Evolutionary conservation across 2,113 vertebrate genomes (phyloP).

Genomic region (Fregata magnificens): DNA sequence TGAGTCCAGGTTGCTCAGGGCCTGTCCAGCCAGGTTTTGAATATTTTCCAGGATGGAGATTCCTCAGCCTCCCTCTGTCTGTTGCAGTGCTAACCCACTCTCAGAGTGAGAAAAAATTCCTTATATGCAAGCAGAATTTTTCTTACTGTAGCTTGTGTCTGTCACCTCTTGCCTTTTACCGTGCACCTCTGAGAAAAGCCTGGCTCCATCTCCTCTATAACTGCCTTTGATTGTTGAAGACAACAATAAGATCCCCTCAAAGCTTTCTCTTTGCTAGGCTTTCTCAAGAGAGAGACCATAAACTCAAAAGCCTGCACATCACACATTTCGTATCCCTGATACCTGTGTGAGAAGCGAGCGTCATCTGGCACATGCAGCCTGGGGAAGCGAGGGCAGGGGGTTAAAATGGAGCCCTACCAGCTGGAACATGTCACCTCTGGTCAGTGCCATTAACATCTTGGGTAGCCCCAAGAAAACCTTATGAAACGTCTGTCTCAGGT

Average conservation of each 20-base stretch:
- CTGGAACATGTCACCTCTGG: neutral
- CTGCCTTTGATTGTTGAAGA: neutral
- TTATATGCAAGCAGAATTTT: neutral
- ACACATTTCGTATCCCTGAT: neutral
- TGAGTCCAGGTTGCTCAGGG: neutral
- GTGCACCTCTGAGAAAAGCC: neutral
- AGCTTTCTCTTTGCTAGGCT: neutral
- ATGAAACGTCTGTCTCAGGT: neutral
- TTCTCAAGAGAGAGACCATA: neutral
- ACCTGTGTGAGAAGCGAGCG: neutral
- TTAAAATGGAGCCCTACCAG: neutral
- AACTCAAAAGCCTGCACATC: neutral
- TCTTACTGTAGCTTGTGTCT: neutral
- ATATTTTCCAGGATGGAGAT: neutral
- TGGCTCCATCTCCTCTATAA: neutral
- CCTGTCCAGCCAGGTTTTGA: neutral
- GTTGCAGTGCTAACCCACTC: neutral
- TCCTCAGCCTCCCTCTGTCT: neutral
- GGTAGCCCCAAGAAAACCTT: neutral
- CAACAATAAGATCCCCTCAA: neutral
- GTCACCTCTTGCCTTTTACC: neutral
- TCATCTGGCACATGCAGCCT: rapidly evolving
- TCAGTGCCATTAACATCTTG: neutral
- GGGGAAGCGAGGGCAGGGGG: neutral
- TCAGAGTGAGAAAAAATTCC: neutral